These are phyloP conservation scores for Cyclina sinensis DNA, from an alignment of 1,140 invertebrate genomes.

Conservation along the genomic window DNA sequence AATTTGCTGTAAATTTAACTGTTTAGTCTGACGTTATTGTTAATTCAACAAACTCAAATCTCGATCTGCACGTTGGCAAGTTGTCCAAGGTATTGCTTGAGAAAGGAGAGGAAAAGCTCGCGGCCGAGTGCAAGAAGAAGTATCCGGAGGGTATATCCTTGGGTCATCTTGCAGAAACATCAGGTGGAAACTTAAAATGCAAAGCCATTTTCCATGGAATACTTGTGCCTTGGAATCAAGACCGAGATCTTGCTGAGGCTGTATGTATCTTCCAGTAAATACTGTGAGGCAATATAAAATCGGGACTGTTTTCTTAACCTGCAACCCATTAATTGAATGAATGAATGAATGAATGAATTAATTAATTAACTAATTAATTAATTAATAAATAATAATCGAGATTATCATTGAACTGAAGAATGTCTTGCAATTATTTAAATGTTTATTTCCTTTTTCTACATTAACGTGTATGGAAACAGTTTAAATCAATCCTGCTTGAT, in stretches of 20 bases:
- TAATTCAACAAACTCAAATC: constrained; percentile 44
- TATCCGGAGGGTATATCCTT: constrained; percentile 47
- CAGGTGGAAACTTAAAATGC: constrained; percentile 24
- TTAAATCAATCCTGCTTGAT: no score
- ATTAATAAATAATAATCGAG: background rate
- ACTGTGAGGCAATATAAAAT: background rate
- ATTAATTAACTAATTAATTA: no score
- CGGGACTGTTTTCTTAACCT: background rate
- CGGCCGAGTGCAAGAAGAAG: background rate
- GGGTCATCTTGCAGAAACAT: constrained; percentile 55
- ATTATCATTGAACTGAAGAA: no score
- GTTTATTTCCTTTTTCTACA: no score
- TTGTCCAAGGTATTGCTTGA: constrained; percentile 34
- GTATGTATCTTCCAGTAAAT: background rate
- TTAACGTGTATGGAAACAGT: no score
- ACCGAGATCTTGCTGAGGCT: background rate
- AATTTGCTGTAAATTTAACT: no score
- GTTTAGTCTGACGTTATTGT: constrained; percentile 69
- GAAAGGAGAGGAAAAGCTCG: background rate
- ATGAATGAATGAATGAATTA: background rate
- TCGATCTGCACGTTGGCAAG: constrained; percentile 44
- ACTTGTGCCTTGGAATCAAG: background rate
- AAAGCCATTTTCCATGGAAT: constrained; percentile 37
- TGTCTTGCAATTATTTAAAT: no score
- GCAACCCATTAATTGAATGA: background rate